A percentile compares a stretch with the other conserved stretches of the same genome.
Evolutionary conservation across 2,888 invertebrate genomes (phyloP).

Genomic region (Gerosis bhagava): DNA sequence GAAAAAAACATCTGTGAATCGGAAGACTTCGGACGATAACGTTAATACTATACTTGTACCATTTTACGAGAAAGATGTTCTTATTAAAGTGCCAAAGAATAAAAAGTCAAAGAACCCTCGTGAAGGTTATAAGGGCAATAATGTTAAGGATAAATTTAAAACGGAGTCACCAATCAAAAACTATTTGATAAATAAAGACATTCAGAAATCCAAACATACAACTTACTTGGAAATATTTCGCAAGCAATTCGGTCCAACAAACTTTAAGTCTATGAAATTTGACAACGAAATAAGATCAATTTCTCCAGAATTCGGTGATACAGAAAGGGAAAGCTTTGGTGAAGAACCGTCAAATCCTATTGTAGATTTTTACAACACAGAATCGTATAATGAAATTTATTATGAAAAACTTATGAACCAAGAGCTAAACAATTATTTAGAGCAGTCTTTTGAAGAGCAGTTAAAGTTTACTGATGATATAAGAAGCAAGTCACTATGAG

Average conservation of each 20-base stretch:
- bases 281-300: slow-evolving; percentile 59
- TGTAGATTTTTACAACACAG: slow-evolving; percentile 63
- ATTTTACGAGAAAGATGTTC: slow-evolving; percentile 73
- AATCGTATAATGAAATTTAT: slow-evolving; percentile 70
- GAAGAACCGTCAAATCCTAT: slow-evolving; percentile 45
- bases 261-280: slow-evolving; percentile 29
- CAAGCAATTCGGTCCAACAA: slow-evolving; percentile 53
- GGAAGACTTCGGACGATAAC: slow-evolving; percentile 46
- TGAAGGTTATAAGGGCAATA: slow-evolving; percentile 33
- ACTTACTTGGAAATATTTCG: slow-evolving; percentile 69
- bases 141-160: slow-evolving; percentile 35
- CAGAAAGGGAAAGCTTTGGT: slow-evolving; percentile 64
- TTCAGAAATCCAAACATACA: slow-evolving; percentile 42
- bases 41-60: slow-evolving; percentile 73
- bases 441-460: slow-evolving; percentile 54
- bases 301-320: slow-evolving; percentile 70
- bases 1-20: slow-evolving; percentile 41
- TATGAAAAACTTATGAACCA: slow-evolving; percentile 62
- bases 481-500: slow-evolving; percentile 42
- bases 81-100: slow-evolving; percentile 64
- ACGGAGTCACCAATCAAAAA: slow-evolving; percentile 43
- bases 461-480: slow-evolving; percentile 42
- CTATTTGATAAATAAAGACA: slow-evolving; percentile 62
- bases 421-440: slow-evolving; percentile 48
- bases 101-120: slow-evolving; percentile 44